Conservation (phyloP, 2,113 vertebrate species). For the Naja naja region DNA sequence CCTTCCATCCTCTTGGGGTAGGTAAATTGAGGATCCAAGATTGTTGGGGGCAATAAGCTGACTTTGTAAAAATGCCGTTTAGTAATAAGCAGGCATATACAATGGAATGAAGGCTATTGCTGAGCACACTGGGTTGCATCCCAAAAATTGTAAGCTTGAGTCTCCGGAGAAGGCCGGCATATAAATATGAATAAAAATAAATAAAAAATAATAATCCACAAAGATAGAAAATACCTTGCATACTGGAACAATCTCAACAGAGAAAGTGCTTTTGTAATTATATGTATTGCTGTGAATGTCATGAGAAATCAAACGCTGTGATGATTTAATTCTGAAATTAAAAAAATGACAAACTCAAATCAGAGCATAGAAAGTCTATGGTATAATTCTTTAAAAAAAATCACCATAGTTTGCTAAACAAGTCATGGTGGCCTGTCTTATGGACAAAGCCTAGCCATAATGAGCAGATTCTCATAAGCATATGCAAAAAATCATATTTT, state of each 20-base stretch:
- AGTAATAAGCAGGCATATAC: too few relatives aligned
- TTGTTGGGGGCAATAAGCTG: too few relatives aligned
- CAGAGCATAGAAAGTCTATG: background rate
- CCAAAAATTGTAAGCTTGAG: too few relatives aligned
- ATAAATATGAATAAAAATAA: too few relatives aligned
- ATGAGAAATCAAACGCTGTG: conserved; percentile 94
- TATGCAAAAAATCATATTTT: background rate
- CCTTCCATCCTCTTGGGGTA: too few relatives aligned
- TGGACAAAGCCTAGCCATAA: background rate
- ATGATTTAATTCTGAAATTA: conserved; percentile 83
- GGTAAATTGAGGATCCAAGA: too few relatives aligned
- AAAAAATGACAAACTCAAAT: conserved; percentile 16
- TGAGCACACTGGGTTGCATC: too few relatives aligned
- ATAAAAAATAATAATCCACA: too few relatives aligned
- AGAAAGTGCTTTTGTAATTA: conserved; percentile 98
- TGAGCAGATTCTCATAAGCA: background rate
- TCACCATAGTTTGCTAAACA: background rate
- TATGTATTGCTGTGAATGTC: conserved; percentile 93
- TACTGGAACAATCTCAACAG: conserved; percentile 93
- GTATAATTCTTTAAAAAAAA: background rate
- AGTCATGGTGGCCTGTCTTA: background rate
- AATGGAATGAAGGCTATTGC: too few relatives aligned
- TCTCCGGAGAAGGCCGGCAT: too few relatives aligned
- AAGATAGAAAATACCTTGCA: conserved; percentile 82
- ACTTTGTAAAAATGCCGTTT: too few relatives aligned